These are phyloP conservation scores for Aphis gossypii DNA, from an alignment of 1,140 invertebrate species.

Conservation along the genomic window DNA sequence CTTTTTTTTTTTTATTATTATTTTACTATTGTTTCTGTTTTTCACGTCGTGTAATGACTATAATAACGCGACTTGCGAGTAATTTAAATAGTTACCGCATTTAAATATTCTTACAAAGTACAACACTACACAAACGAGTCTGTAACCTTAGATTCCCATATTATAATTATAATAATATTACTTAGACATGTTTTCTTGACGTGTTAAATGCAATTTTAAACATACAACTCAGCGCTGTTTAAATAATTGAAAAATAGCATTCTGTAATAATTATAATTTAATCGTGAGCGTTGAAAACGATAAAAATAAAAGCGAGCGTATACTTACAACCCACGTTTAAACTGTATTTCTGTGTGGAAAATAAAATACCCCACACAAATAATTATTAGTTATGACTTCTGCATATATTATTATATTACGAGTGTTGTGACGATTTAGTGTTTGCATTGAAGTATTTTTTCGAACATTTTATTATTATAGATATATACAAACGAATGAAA, in stretches of 20 bases:
- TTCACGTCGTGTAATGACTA: not conserved
- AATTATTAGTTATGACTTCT: not conserved
- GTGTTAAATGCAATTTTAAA: not conserved
- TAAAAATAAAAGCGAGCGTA: not conserved
- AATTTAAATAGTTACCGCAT: not conserved
- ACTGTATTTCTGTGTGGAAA: not conserved
- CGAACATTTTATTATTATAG: not conserved
- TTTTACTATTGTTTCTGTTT: conserved; percentile 11
- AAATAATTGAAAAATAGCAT: conserved; percentile 6
- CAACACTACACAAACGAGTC: conserved; percentile 12
- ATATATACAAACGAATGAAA: not conserved
- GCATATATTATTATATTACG: no score
- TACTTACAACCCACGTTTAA: not conserved
- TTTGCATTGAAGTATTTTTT: not conserved
- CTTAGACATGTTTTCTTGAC: conserved; percentile 8
- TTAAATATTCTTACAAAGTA: conserved; percentile 25
- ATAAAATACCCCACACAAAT: not conserved
- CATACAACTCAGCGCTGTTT: not conserved
- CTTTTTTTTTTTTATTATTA: not conserved
- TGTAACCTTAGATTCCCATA: conserved; percentile 17
- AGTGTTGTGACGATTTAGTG: not conserved
- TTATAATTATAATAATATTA: not conserved
- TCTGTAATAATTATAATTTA: conserved; percentile 8
- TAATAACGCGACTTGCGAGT: not conserved
- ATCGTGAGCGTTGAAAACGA: not conserved